phyloP scores from a whole-genome alignment of 2,888 invertebrate genomes.

The Arenicola marina region DNA sequence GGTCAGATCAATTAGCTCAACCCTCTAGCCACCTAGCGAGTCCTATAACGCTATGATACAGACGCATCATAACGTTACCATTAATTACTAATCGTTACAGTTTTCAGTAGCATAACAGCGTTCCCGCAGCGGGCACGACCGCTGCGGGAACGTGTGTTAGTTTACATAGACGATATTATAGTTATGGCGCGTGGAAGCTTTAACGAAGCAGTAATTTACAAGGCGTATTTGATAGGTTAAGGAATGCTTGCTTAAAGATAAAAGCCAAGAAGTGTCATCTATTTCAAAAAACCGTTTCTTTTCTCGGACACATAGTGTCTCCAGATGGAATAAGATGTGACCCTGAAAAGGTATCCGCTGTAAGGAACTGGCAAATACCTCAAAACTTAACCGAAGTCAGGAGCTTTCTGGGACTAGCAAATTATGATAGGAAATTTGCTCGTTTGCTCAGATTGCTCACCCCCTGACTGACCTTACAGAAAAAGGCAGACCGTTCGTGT shows the following conservation, averaged over 20 bases:
- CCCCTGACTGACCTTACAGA: conserved; percentile 8
- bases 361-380: conserved; percentile 14
- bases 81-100: no score
- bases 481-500: conserved; percentile 17
- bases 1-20: no score
- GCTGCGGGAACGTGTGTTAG: neutral
- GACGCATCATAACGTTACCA: no score
- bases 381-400: neutral
- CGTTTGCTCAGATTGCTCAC: conserved; percentile 9
- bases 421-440: conserved; percentile 12
- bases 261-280: conserved; percentile 12
- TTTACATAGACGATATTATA: conserved; percentile 21
- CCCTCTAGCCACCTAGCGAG: no score
- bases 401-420: conserved; percentile 10
- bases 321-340: conserved; percentile 13
- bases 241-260: neutral
- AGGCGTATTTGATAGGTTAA: neutral
- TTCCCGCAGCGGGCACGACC: no score
- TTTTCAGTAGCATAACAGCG: no score
- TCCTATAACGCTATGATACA: no score
- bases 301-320: conserved; percentile 15
- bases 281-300: conserved; percentile 11
- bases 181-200: conserved; percentile 8
- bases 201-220: conserved; percentile 4
- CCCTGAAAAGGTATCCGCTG: conserved; percentile 12